phyloP scores from a whole-genome alignment of 2,797 vertebrate species.

The Toxotes lorentzi region DNA sequence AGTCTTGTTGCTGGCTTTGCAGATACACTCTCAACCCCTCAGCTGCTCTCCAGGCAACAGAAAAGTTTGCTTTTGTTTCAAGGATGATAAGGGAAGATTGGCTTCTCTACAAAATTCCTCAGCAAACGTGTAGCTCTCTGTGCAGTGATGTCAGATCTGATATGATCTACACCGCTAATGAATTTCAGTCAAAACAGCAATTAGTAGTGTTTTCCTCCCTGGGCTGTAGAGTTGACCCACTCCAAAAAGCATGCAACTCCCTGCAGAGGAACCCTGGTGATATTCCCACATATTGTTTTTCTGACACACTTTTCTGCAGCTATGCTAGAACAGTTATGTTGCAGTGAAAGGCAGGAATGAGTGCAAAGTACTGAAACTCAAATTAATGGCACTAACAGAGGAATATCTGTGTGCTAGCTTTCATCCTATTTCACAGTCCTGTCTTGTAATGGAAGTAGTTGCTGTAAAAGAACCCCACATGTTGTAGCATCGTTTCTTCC shows the following conservation, averaged over 20 bases:
- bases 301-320: slow-evolving; percentile 57
- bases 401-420: slow-evolving; percentile 9
- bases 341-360: slow-evolving; percentile 18
- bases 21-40: slow-evolving; percentile 35
- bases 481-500: slow-evolving; percentile 11
- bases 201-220: slow-evolving; percentile 58
- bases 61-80: slow-evolving; percentile 55
- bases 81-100: slow-evolving; percentile 25
- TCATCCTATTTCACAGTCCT: slow-evolving; percentile 13
- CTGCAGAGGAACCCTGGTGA: slow-evolving; percentile 36
- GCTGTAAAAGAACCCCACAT: slow-evolving; percentile 28
- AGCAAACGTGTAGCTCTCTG: slow-evolving; percentile 31
- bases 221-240: slow-evolving; percentile 41
- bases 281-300: slow-evolving; percentile 49
- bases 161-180: slow-evolving; percentile 47
- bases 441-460: slow-evolving; percentile 24
- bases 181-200: slow-evolving; percentile 69
- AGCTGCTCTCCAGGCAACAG: slow-evolving; percentile 34
- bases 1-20: slow-evolving; percentile 1
- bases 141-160: slow-evolving; percentile 62
- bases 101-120: slow-evolving; percentile 19
- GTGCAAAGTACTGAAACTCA: slow-evolving; percentile 29
- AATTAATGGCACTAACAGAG: slow-evolving; percentile 20
- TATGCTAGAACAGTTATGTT: slow-evolving; percentile 24
- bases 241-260: slow-evolving; percentile 49